A percentile compares a stretch with the other conserved stretches of the same genome.
Evolutionary conservation across 2,888 invertebrate species (phyloP).

Genomic region (Pogonocherus hispidulus): DNA sequence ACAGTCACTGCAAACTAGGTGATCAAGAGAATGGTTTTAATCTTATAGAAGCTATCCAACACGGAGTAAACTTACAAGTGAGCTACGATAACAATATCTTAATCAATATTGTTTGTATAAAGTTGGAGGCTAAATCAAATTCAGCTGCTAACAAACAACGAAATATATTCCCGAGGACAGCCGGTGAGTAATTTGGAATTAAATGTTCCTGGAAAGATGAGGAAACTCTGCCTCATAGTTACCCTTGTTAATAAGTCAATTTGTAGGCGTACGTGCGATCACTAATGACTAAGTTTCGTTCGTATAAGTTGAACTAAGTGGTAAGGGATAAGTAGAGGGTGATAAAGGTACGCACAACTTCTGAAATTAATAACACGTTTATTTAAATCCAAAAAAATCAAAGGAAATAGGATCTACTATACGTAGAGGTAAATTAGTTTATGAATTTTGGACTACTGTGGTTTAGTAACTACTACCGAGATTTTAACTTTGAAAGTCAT

Average conservation of each 20-base stretch:
- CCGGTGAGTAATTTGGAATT: slow-evolving; percentile 19
- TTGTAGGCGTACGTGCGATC: slow-evolving; percentile 9
- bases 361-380: too few species aligned
- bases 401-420: too few species aligned
- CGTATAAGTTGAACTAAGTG: neutral
- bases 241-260: slow-evolving; percentile 25
- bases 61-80: neutral
- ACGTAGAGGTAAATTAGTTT: too few species aligned
- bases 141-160: slow-evolving; percentile 16
- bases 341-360: too few species aligned
- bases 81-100: slow-evolving; percentile 19
- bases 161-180: slow-evolving; percentile 17
- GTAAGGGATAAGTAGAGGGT: too few species aligned
- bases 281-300: slow-evolving; percentile 18
- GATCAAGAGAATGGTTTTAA: neutral
- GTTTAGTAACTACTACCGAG: too few species aligned
- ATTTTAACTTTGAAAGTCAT: too few species aligned
- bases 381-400: too few species aligned
- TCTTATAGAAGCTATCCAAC: neutral
- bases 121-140: slow-evolving; percentile 13
- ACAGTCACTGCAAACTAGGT: neutral
- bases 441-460: too few species aligned
- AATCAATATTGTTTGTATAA: slow-evolving; percentile 10
- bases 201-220: slow-evolving; percentile 23
- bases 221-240: slow-evolving; percentile 9